phyloP scores from a whole-genome alignment of 2,888 invertebrate genomes.

The Nomada lathburiana region DNA sequence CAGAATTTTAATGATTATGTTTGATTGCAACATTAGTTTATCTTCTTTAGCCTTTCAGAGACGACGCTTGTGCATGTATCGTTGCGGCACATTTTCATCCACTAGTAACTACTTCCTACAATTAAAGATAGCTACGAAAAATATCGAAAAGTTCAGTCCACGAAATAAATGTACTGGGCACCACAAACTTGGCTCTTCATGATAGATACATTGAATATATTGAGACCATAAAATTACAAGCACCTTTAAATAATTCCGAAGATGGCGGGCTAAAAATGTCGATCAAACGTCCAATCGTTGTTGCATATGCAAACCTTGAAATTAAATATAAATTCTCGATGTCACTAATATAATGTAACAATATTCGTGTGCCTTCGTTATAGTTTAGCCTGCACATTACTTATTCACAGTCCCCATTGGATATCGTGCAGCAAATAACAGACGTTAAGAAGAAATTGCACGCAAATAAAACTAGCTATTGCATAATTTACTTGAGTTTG shows the following conservation, averaged over 20 bases:
- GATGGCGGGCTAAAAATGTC: not conserved
- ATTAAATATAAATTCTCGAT: constrained; percentile 12
- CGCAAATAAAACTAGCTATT: not conserved
- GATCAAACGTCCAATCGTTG: not conserved
- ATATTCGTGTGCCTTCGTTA: not conserved
- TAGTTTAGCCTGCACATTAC: constrained; percentile 5
- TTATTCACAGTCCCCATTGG: constrained; percentile 5
- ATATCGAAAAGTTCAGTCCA: no score
- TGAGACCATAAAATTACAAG: not conserved
- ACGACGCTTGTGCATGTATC: no score
- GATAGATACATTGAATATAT: not conserved
- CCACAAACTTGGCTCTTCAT: no score
- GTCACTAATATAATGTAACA: not conserved
- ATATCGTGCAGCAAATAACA: no score
- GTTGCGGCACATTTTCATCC: no score
- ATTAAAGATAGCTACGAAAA: no score
- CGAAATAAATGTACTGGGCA: no score
- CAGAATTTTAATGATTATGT: no score
- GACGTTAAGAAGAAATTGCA: not conserved
- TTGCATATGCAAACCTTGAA: constrained; percentile 10
- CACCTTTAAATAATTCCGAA: constrained; percentile 19
- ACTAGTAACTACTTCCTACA: no score
- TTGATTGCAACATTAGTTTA: no score
- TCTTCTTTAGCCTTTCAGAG: no score
- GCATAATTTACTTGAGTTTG: not conserved